These are phyloP conservation scores for Graphium colonna DNA, from an alignment of 2,888 invertebrate species.

Conservation along the genomic window DNA sequence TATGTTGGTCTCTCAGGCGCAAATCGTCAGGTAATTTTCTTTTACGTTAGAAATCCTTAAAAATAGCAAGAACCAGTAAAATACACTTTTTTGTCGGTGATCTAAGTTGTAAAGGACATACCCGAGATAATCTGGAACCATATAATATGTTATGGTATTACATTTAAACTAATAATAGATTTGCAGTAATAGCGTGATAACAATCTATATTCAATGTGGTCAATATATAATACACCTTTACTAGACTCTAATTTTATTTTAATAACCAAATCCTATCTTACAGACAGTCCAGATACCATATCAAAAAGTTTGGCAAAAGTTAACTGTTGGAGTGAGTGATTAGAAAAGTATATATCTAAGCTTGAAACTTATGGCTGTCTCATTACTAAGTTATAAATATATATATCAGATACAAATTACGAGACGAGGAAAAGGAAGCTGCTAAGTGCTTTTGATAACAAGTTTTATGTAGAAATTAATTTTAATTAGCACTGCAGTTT, in stretches of 20 bases:
- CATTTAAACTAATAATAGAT: no score
- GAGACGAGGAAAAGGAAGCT: neutral
- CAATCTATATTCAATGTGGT: no score
- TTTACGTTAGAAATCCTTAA: no score
- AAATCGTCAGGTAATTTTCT: neutral
- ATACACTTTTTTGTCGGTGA: no score
- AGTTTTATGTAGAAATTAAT: no score
- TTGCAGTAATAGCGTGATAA: no score
- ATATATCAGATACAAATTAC: neutral
- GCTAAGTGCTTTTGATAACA: no score
- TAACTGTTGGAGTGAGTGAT: slow-evolving; percentile 11
- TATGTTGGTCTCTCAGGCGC: slow-evolving; percentile 6
- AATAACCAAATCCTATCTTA: no score
- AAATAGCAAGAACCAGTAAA: no score
- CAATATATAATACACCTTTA: no score
- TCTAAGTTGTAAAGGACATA: neutral
- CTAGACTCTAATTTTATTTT: no score
- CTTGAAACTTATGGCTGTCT: slow-evolving; percentile 1
- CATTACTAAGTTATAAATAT: slow-evolving; percentile 2
- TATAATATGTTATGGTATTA: neutral
- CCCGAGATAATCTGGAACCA: neutral
- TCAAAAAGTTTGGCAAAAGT: slow-evolving; percentile 16
- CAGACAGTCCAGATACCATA: slow-evolving; percentile 5
- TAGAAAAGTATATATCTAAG: slow-evolving; percentile 15
- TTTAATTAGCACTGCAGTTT: no score